Conservation (phyloP, 64 coral and sea anemone genomes). For the Actinia equina region DNA sequence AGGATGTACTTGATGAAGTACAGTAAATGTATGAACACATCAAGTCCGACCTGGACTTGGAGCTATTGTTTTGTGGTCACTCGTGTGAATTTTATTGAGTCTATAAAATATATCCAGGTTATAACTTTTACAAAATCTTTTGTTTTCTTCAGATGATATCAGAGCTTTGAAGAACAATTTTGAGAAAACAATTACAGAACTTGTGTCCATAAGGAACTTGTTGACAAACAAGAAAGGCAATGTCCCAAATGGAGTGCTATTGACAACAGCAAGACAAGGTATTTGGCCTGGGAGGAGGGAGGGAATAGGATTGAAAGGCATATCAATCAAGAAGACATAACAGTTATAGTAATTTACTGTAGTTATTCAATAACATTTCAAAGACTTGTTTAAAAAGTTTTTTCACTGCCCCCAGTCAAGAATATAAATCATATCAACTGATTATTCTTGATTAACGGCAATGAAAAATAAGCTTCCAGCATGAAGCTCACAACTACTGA, state of each 20-base stretch:
- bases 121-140: background rate
- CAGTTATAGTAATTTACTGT: too few species aligned
- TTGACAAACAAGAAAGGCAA: background rate
- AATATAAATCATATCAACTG: too few species aligned
- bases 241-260: background rate
- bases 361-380: background rate
- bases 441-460: too few species aligned
- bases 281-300: background rate
- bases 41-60: too few species aligned
- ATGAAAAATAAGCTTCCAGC: too few species aligned
- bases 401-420: too few species aligned
- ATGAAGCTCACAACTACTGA: too few species aligned
- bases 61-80: too few species aligned
- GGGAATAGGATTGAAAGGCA: too few species aligned
- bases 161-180: background rate
- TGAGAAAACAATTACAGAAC: background rate
- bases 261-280: background rate
- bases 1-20: too few species aligned
- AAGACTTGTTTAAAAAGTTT: background rate
- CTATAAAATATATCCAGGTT: background rate
- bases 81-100: background rate
- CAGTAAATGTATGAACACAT: too few species aligned
- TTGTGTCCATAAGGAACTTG: background rate
- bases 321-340: background rate
- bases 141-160: conserved; percentile 7